phyloP scores from a whole-genome alignment of 2,113 vertebrate genomes.

The Varanus salvator region DNA sequence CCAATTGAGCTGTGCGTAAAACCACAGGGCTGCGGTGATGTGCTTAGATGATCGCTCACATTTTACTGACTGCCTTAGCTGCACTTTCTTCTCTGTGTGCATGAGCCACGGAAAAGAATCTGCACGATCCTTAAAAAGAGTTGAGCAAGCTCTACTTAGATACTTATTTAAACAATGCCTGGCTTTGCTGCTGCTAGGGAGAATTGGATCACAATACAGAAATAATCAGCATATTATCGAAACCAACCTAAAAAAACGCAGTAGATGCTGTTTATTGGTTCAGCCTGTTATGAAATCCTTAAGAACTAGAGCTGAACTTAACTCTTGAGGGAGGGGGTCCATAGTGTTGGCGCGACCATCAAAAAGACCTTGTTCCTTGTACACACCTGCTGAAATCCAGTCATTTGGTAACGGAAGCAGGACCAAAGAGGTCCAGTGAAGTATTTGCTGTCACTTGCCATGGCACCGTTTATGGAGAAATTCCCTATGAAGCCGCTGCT shows the following conservation, averaged over 20 bases:
- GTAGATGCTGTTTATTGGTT: not conserved
- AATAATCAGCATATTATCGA: not conserved
- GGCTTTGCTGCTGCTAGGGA: not conserved
- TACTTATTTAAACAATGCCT: not conserved
- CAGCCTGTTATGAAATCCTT: not conserved
- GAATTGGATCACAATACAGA: not conserved
- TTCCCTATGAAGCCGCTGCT: not conserved
- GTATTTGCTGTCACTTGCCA: not conserved
- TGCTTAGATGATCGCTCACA: not conserved
- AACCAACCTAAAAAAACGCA: not conserved
- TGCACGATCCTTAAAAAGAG: not conserved
- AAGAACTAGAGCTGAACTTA: too few species aligned
- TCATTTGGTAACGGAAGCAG: not conserved
- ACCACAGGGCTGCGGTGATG: not conserved
- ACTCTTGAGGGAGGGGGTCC: too few species aligned
- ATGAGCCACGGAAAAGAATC: not conserved
- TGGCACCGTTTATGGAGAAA: not conserved
- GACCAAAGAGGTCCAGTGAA: too few species aligned
- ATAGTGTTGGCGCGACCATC: not conserved
- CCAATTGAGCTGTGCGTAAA: not conserved
- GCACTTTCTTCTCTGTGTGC: not conserved
- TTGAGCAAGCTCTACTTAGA: not conserved
- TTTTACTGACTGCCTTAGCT: not conserved
- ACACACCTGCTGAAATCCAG: not conserved
- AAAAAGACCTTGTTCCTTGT: not conserved